A percentile compares a stretch with the other conserved stretches of the same genome.
These are phyloP conservation scores for Poecilia velifera DNA, from an alignment of 2,797 vertebrate species.

Conservation along the genomic window DNA sequence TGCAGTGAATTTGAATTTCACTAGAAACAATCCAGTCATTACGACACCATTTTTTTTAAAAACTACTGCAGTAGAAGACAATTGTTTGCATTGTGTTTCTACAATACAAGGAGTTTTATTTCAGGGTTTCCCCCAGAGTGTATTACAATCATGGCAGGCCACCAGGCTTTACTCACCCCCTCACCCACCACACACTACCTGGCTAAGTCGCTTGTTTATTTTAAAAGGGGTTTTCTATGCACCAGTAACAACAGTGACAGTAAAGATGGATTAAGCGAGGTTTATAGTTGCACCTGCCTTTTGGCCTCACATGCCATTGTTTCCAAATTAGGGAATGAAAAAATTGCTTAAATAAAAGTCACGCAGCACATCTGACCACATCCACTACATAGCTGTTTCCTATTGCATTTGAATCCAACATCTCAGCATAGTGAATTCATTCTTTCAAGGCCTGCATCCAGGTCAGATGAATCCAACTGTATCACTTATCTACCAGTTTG, in stretches of 20 bases:
- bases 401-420: background rate
- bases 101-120: background rate
- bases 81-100: background rate
- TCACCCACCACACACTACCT: too few species aligned
- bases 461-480: background rate
- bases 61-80: background rate
- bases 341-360: background rate
- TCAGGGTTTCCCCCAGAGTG: too few species aligned
- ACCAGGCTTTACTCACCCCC: too few species aligned
- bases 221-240: too few species aligned
- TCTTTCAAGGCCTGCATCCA: background rate
- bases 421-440: background rate
- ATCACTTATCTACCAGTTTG: background rate
- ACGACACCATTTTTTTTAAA: background rate
- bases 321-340: background rate
- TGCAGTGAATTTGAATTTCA: background rate
- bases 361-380: background rate
- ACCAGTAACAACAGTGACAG: too few species aligned
- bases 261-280: too few species aligned
- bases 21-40: background rate
- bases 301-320: too few species aligned
- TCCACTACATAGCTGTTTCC: background rate
- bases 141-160: too few species aligned
- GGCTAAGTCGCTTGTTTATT: too few species aligned
- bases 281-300: too few species aligned